Base-by-base conservation (phyloP, 2,888 invertebrate species). In the Matsumyia berberina region DNA sequence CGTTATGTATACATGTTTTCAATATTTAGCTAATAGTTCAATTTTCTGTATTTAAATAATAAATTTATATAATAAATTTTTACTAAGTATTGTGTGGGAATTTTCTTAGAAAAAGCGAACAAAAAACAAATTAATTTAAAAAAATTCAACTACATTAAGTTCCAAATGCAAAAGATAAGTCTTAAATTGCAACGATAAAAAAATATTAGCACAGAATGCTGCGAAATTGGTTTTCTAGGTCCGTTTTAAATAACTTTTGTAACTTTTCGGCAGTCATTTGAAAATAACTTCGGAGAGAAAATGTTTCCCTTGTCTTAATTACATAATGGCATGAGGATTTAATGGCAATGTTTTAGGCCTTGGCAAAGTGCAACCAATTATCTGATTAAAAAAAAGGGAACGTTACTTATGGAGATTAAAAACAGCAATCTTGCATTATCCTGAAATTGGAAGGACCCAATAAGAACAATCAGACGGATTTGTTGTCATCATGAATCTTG, bases 11-110 rank as follows among this genome's bases (percentile, higher is more conserved):
- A 2, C 31, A 49, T 44, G 44, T 44, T 53, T 53, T 55, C 33
- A 39, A 44, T 69, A 85, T 79, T 85, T 85, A 58, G 51, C 79
- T 85, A 80, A 64, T 62, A 83, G 33, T 51, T 73, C 19, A 51
- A 51, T 58, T 57, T 11, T 64, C n/a, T 37, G n/a, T 74, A 66
- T 67, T 46, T 67, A 73, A 73, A 49, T 51, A 49, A 79, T 51
- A 24, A 73, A 64, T 58, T 66, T 51, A 79, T 42, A 66, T 58
- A 53, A 58, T 17, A 51, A 81, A 82, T 57, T 74, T 74, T 58
- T 4, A 15, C 81, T 77, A 82, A 79, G 19, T 62, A 51, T 66
- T 66, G 33, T 73, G 57, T 74, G 55, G 66, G 60, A 62, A 53
- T 79, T 69, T 67, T 62, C 35, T 77, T 70, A 53, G 15, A 53